A percentile compares a stretch with the other conserved stretches of the same genome.
Evolutionary conservation across 30 jellyfish, hydroid and myxozoan species (phyloP).

Genomic region (Turritopsis dohrnii): DNA sequence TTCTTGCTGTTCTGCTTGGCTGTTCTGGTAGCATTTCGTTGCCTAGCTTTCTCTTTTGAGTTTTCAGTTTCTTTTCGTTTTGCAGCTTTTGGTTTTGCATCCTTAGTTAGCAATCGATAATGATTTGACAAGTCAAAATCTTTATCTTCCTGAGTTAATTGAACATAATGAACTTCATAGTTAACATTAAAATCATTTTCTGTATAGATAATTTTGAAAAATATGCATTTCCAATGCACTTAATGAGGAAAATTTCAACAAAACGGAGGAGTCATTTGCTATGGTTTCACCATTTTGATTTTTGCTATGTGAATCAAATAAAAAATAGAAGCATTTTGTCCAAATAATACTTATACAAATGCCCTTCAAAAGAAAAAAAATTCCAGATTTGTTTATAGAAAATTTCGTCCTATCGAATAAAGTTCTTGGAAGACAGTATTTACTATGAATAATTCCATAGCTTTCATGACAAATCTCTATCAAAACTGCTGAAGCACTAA

Average conservation of each 20-base stretch:
- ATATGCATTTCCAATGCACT: background rate
- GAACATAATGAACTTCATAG: background rate
- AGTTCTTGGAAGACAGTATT: background rate
- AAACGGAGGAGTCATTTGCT: background rate
- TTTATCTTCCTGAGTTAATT: background rate
- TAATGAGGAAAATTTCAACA: background rate
- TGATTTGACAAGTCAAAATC: background rate
- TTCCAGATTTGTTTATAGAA: too few relatives aligned
- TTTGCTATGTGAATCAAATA: constrained; percentile 3
- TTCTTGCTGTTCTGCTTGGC: too few relatives aligned
- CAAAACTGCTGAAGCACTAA: too few relatives aligned
- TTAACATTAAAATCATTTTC: background rate
- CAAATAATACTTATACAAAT: background rate
- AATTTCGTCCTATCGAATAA: too few relatives aligned
- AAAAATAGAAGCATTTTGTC: background rate
- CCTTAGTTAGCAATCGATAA: background rate
- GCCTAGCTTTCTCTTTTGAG: background rate
- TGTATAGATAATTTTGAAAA: background rate
- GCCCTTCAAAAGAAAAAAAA: background rate
- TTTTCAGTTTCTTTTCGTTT: background rate
- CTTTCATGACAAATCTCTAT: background rate
- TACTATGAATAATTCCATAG: background rate
- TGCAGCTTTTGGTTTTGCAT: background rate
- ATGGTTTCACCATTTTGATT: background rate
- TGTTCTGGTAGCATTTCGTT: too few relatives aligned